Conservation (phyloP, 2,797 vertebrate species). For the Spondyliosoma cantharus region DNA sequence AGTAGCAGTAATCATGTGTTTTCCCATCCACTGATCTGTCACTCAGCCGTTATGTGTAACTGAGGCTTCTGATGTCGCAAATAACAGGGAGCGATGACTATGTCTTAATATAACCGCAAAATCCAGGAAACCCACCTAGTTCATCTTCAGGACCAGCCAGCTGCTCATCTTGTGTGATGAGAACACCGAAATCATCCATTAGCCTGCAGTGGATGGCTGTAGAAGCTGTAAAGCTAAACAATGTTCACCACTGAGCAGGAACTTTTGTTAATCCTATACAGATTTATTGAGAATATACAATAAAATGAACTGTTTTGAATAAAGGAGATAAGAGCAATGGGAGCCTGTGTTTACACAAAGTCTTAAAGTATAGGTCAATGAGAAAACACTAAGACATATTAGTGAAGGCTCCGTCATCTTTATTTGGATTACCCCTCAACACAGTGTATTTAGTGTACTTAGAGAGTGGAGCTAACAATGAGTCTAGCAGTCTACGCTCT, state of each 20-base stretch:
- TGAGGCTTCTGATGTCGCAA: constrained; percentile 2
- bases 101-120: not conserved
- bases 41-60: constrained; percentile 26
- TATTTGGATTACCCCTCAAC: constrained; percentile 29
- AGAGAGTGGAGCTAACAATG: not conserved
- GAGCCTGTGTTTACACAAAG: not conserved
- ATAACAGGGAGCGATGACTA: not conserved
- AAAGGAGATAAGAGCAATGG: not conserved
- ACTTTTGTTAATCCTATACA: not conserved
- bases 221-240: constrained; percentile 9
- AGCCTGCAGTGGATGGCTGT: not conserved
- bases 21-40: constrained; percentile 41
- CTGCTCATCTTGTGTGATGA: not conserved
- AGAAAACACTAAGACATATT: not conserved
- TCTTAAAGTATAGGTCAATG: not conserved
- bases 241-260: not conserved
- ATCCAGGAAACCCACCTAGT: not conserved
- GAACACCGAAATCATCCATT: not conserved
- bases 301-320: not conserved
- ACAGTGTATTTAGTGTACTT: not conserved
- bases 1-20: constrained; percentile 40
- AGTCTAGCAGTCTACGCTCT: not conserved
- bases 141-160: constrained; percentile 5
- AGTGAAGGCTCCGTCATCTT: not conserved
- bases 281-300: not conserved